phyloP scores from a whole-genome alignment of 2,113 vertebrate genomes.

The Oenanthe melanoleuca region DNA sequence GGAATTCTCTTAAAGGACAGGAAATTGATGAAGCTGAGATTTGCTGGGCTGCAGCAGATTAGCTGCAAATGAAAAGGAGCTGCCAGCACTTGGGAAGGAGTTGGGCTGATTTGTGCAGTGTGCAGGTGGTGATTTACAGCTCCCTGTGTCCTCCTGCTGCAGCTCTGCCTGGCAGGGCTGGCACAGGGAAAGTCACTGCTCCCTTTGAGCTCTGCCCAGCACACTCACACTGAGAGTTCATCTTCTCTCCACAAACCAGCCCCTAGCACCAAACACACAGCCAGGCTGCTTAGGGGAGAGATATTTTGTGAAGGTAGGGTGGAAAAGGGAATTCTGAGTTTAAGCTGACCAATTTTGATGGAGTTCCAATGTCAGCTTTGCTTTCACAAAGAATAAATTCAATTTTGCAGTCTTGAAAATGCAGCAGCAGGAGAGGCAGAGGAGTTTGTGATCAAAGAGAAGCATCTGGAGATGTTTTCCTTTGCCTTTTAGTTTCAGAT shows the following conservation, averaged over 20 bases:
- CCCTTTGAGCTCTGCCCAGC: neutral
- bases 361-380: neutral
- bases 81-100: neutral
- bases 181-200: neutral
- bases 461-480: neutral
- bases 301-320: neutral
- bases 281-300: neutral
- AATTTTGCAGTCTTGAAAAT: neutral
- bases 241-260: neutral
- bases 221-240: no score
- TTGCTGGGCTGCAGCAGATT: neutral
- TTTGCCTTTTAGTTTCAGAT: conserved; percentile 77
- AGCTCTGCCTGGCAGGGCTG: neutral
- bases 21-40: neutral
- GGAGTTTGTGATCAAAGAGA: neutral
- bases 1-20: neutral
- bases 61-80: neutral
- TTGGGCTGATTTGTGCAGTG: neutral
- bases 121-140: neutral
- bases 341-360: neutral
- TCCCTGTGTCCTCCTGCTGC: neutral
- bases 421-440: neutral
- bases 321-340: neutral
- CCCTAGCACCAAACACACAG: neutral
- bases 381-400: neutral